Percentiles rank a stretch among this genome's conserved stretches.
Conservation (phyloP, 2,797 vertebrate genomes). For the Leptodactylus fallax region DNA sequence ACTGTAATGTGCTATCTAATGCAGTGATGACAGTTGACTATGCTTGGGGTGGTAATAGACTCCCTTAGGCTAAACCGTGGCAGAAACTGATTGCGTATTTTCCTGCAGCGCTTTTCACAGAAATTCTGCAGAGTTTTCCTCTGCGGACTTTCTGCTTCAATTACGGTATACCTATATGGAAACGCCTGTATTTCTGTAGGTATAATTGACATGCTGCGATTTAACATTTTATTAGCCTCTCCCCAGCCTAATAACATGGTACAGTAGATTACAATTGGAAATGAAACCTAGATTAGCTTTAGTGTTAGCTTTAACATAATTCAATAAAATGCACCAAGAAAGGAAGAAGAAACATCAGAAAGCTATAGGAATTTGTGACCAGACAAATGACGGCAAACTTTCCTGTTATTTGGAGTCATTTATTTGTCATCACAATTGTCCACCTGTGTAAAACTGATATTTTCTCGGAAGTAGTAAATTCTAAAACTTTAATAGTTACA, state of each 20-base stretch:
- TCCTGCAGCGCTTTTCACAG: too few relatives aligned
- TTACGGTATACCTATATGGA: too few relatives aligned
- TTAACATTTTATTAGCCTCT: too few relatives aligned
- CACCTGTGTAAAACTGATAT: slow-evolving; percentile 1
- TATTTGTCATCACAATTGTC: neutral
- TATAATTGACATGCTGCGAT: too few relatives aligned
- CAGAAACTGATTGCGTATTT: too few relatives aligned
- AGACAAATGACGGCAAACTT: neutral
- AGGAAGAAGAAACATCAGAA: neutral
- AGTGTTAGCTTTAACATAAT: neutral
- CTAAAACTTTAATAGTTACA: slow-evolving; percentile 4
- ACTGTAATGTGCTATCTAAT: too few relatives aligned
- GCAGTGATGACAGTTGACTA: too few relatives aligned
- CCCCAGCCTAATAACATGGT: neutral
- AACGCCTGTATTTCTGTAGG: too few relatives aligned
- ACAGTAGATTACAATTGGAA: neutral
- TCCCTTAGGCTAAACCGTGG: too few relatives aligned
- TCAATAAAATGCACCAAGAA: neutral
- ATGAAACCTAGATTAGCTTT: neutral
- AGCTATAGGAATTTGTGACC: neutral
- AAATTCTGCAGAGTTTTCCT: too few relatives aligned
- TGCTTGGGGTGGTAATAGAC: too few relatives aligned
- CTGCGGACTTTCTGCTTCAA: too few relatives aligned
- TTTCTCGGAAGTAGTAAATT: slow-evolving; percentile 37
- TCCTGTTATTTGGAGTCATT: neutral